A percentile compares a stretch with the other conserved stretches of the same genome.
phyloP scores from a whole-genome alignment of 2,888 invertebrate species.

The Euphydryas editha region DNA sequence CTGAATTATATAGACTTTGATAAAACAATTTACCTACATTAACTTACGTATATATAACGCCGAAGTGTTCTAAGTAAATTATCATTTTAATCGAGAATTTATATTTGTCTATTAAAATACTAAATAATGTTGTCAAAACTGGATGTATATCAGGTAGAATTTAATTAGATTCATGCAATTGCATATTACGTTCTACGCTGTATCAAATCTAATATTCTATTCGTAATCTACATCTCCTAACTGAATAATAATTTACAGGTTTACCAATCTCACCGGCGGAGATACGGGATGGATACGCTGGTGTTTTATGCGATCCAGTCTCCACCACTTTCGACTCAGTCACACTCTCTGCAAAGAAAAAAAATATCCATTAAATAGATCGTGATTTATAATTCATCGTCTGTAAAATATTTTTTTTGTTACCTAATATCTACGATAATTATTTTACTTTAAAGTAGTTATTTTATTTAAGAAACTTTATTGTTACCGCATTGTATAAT shows the following conservation, averaged over 20 bases:
- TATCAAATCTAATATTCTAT: neutral
- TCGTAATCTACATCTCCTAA: neutral
- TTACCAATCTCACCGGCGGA: slow-evolving; percentile 80
- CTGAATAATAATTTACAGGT: slow-evolving; percentile 42
- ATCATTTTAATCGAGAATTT: too few relatives aligned
- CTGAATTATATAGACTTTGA: neutral
- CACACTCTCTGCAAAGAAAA: slow-evolving; percentile 31
- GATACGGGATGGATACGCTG: slow-evolving; percentile 59
- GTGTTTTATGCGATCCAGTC: slow-evolving; percentile 37
- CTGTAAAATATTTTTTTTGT: too few relatives aligned
- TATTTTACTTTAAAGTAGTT: too few relatives aligned
- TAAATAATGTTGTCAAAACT: too few relatives aligned
- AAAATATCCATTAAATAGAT: neutral
- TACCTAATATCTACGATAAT: neutral
- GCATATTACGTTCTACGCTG: neutral
- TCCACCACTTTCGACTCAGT: slow-evolving; percentile 38
- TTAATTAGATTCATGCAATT: neutral
- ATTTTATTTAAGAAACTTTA: too few relatives aligned
- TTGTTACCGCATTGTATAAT: too few relatives aligned
- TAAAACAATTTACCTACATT: too few relatives aligned
- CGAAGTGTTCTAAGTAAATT: too few relatives aligned
- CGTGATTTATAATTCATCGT: too few relatives aligned
- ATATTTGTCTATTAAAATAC: too few relatives aligned
- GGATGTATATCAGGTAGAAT: too few relatives aligned
- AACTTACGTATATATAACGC: too few relatives aligned